Conservation (phyloP, 2,888 invertebrate species). For the Anoplius nigerrimus region DNA sequence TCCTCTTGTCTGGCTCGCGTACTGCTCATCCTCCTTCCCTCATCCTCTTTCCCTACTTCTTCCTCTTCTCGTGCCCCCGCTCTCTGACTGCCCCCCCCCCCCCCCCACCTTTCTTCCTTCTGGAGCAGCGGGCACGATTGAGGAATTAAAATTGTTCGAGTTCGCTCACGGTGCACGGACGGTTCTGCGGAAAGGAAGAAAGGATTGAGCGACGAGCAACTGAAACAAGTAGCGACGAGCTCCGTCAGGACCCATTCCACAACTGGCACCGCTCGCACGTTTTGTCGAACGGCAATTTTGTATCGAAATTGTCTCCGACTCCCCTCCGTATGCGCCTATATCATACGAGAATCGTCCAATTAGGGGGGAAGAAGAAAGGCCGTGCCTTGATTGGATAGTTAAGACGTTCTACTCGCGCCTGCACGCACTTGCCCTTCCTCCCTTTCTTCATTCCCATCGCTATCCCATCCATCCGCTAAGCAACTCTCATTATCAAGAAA, state of each 20-base stretch:
- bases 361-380: conserved; percentile 36
- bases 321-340: not conserved
- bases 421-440: no score
- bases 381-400: conserved; percentile 38
- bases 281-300: conserved; percentile 20
- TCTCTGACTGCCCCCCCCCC: not conserved
- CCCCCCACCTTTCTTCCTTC: conserved; percentile 22
- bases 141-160: conserved; percentile 69
- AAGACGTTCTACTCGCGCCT: conserved; percentile 27
- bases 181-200: conserved; percentile 43
- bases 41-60: conserved; percentile 1
- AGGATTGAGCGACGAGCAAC: conserved; percentile 4
- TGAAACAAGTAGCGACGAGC: not conserved
- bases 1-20: conserved; percentile 17
- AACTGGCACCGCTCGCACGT: conserved; percentile 1
- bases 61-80: not conserved
- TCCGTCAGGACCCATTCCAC: conserved; percentile 1
- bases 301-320: conserved; percentile 24
- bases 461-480: no score
- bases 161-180: conserved; percentile 42
- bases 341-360: conserved; percentile 43
- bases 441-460: no score
- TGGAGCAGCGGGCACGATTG: conserved; percentile 55
- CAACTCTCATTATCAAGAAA: no score
- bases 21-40: conserved; percentile 18